A percentile compares a stretch with the other conserved stretches of the same genome.
phyloP scores from a whole-genome alignment of 2,113 vertebrate genomes.

The Neogale vison region DNA sequence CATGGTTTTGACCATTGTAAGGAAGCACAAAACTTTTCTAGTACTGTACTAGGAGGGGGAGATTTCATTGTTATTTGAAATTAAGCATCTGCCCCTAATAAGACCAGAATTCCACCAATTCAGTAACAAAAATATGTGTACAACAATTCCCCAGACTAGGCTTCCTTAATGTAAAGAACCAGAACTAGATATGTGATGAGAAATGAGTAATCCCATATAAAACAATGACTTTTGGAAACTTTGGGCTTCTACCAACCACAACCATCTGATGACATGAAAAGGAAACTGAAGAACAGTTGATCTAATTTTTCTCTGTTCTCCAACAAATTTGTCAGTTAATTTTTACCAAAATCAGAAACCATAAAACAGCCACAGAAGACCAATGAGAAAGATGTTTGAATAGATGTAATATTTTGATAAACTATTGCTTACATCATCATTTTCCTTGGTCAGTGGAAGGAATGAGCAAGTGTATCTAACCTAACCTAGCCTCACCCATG shows the following conservation, averaged over 20 bases:
- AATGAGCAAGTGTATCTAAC: background rate
- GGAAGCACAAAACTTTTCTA: background rate
- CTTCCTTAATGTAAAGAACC: background rate
- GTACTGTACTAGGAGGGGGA: background rate
- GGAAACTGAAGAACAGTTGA: background rate
- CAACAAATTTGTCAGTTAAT: background rate
- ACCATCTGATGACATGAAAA: background rate
- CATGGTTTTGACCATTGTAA: background rate
- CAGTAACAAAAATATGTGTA: background rate
- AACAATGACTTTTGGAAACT: background rate
- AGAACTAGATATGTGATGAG: background rate
- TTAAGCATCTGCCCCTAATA: background rate
- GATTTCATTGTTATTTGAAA: background rate
- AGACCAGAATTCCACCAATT: background rate
- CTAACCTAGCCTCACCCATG: background rate
- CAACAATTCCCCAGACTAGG: background rate
- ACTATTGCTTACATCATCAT: background rate
- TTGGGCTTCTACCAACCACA: background rate
- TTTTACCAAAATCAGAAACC: slow-evolving; percentile 39
- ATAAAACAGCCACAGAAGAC: background rate
- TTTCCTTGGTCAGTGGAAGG: background rate
- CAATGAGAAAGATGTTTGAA: background rate
- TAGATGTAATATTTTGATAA: background rate
- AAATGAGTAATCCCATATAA: background rate
- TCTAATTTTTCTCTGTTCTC: slow-evolving; percentile 2